A percentile compares a stretch with the other conserved stretches of the same genome.
Conservation (phyloP, 2,113 vertebrate genomes). For the Nesoenas mayeri region DNA sequence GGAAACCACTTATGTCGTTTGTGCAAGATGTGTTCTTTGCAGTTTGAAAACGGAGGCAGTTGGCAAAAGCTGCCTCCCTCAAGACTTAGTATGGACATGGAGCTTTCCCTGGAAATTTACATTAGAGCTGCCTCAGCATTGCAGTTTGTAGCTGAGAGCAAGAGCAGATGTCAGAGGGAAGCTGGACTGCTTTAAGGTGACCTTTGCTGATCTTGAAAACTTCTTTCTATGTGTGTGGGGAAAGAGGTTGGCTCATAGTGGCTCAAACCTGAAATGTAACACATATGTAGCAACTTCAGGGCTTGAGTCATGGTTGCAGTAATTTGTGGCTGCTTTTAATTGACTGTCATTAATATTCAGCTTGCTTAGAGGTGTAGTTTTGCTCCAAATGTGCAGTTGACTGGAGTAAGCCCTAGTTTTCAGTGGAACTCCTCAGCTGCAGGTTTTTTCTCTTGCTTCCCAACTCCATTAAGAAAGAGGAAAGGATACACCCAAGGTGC, state of each 20-base stretch:
- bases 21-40: background rate
- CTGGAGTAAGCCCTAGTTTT: background rate
- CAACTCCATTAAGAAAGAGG: background rate
- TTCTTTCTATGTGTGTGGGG: background rate
- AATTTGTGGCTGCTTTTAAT: constrained; percentile 43
- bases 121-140: background rate
- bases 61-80: background rate
- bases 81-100: background rate
- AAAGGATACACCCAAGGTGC: background rate
- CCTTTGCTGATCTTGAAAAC: constrained; percentile 17
- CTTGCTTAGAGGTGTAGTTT: background rate
- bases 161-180: background rate
- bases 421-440: background rate
- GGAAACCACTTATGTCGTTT: background rate
- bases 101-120: background rate
- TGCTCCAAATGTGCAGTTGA: background rate
- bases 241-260: background rate
- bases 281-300: constrained; percentile 43
- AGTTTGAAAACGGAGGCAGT: background rate
- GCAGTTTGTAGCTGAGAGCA: background rate
- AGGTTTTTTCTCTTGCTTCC: background rate
- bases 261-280: constrained; percentile 31
- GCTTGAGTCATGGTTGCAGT: constrained; percentile 50
- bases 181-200: background rate
- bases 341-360: background rate